phyloP scores from a whole-genome alignment of 1,140 invertebrate genomes.

The Drosophila burlai region DNA sequence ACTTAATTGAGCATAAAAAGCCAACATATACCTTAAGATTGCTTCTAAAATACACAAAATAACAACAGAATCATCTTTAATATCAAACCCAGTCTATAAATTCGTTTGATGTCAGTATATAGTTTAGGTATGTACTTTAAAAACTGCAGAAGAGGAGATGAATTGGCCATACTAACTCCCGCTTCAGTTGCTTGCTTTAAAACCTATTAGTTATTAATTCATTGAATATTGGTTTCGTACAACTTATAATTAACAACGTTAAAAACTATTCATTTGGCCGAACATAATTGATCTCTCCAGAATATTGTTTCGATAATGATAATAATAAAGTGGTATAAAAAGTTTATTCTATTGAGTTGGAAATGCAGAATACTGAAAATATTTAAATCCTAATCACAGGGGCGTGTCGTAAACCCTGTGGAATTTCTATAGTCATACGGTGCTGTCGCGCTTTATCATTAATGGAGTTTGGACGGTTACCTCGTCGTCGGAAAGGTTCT shows the following conservation, averaged over 20 bases:
- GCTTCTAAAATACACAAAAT: slow-evolving; percentile 2
- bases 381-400: slow-evolving; percentile 73
- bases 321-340: slow-evolving; percentile 60
- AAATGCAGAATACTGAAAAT: slow-evolving; percentile 57
- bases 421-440: slow-evolving; percentile 86
- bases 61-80: neutral
- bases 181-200: slow-evolving; percentile 18
- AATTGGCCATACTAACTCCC: slow-evolving; percentile 29
- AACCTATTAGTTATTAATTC: slow-evolving; percentile 37
- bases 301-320: slow-evolving; percentile 51
- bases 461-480: slow-evolving; percentile 86
- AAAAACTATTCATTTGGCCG: slow-evolving; percentile 44
- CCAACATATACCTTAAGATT: neutral
- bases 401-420: slow-evolving; percentile 74
- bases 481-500: slow-evolving; percentile 85
- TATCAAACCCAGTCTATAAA: slow-evolving; percentile 46
- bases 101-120: slow-evolving; percentile 30
- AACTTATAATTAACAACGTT: slow-evolving; percentile 47
- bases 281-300: slow-evolving; percentile 49
- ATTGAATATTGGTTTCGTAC: slow-evolving; percentile 31
- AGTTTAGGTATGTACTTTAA: slow-evolving; percentile 23
- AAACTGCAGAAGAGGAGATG: slow-evolving; percentile 12
- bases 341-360: slow-evolving; percentile 55
- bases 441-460: slow-evolving; percentile 87
- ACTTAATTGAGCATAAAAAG: slow-evolving; percentile 5